Evolutionary conservation across 2,797 vertebrate genomes (phyloP).

Genomic region (Diglossa cyanea): DNA sequence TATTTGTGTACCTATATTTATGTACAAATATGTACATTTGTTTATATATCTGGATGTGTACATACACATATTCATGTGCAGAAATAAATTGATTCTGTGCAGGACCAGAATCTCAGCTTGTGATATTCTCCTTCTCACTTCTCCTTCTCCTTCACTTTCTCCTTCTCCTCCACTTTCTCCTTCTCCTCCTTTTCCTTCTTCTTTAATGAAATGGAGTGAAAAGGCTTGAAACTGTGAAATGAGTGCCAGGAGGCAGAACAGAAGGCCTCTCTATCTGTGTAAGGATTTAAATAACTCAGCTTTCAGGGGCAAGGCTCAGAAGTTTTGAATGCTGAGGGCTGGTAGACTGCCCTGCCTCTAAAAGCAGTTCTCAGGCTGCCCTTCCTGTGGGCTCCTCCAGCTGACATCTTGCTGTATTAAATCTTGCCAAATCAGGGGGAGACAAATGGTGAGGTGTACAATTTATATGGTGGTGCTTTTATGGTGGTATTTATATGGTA

Average conservation of each 20-base stretch:
- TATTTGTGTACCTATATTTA: neutral
- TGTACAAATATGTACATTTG: neutral
- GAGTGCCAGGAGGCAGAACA: neutral
- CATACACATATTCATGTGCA: neutral
- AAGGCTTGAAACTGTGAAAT: neutral
- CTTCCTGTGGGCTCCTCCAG: neutral
- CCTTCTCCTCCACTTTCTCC: neutral
- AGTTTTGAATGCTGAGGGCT: neutral
- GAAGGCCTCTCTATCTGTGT: neutral
- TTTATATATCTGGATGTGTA: neutral
- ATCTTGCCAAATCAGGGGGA: neutral
- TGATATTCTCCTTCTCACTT: neutral
- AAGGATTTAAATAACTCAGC: neutral
- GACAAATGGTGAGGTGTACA: neutral
- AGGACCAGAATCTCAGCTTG: neutral
- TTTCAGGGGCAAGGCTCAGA: neutral
- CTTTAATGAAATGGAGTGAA: neutral
- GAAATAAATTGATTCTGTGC: neutral
- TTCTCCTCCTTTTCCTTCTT: neutral
- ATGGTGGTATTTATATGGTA: neutral
- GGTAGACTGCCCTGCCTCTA: neutral
- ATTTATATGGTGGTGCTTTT: neutral
- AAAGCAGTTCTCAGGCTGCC: neutral
- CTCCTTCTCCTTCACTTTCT: neutral
- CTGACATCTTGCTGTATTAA: neutral